Base-by-base conservation (phyloP, 2,888 invertebrate genomes). In the Girardia tigrina region DNA sequence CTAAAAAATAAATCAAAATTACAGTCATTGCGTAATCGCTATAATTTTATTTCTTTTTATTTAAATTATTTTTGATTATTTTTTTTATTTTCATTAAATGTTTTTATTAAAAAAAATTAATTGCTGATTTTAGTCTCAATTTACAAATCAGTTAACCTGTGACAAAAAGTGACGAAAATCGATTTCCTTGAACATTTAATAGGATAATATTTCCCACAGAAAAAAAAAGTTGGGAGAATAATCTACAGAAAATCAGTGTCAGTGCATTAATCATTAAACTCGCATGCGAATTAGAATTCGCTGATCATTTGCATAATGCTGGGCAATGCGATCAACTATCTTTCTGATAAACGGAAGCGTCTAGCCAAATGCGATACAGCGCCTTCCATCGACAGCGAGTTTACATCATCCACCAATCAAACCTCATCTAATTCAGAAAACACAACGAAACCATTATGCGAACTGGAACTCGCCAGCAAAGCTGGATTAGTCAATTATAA, bases 331-430 rank as follows among this genome's bases (percentile, higher is more conserved):
- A 69, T 73, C 6, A 29, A 73, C 8, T 73, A 70, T 29, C 73
- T 73, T 2, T 36, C 29, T 56, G 73, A 73, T 8, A 73, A 73
- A 36, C 73, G 73, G 42, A 73, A 73, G 26, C 8, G 42, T n/a
- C 29, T 73, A 23, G 29, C 27, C 29, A 28, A 29, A 20, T 12
- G 29, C 16, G 73, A 73, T 36, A 73, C 73, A 4, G 73, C 29
- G 4, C 73, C 73, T 6, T 23, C 29, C 8, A 26, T 72, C 27
- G 72, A 28, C 26, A 72, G 72, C 16, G 27, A 26, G 23, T 72
- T 4, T 14, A n/a, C 72, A 14, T 14, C 20, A 72, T n/a, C 23
- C 20, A 8, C 23, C 27, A 16, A 26, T 8, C 26, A 14, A 72
- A 14, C 72, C 6, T 72, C 72, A 8, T 28, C 72, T 20, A 8